phyloP scores from a whole-genome alignment of 1,140 invertebrate species.

The Cyclina sinensis region DNA sequence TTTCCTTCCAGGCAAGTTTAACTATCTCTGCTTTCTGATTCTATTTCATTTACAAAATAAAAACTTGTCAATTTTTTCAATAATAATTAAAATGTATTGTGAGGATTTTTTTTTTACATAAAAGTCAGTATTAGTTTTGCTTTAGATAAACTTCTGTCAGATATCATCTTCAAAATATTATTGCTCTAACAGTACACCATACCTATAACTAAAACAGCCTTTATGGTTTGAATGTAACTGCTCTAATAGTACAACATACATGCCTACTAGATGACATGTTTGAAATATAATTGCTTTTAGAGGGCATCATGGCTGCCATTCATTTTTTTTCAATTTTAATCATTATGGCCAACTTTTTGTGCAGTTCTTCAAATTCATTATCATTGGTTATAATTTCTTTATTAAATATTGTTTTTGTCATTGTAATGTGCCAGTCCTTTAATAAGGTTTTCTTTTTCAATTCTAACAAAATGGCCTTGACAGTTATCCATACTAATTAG shows the following conservation, averaged over 20 bases:
- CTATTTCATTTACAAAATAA: too few species aligned
- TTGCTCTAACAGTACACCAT: too few species aligned
- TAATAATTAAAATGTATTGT: too few species aligned
- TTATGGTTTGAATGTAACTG: too few species aligned
- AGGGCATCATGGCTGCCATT: background rate
- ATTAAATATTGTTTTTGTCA: background rate
- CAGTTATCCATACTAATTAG: background rate
- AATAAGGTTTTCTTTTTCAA: background rate
- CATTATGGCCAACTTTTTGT: too few species aligned
- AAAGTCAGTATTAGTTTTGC: too few species aligned
- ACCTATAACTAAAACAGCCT: too few species aligned
- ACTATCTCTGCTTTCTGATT: conserved; percentile 12
- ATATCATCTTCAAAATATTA: too few species aligned
- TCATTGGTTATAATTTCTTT: background rate
- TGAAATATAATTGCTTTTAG: background rate
- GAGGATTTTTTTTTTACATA: too few species aligned
- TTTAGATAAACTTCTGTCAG: too few species aligned
- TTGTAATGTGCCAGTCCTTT: background rate
- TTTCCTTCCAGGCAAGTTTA: conserved; percentile 18
- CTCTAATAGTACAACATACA: background rate
- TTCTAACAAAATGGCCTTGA: background rate
- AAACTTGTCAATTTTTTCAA: too few species aligned
- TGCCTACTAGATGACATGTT: background rate
- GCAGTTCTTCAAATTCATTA: background rate
- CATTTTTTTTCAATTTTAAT: too few species aligned